Evolutionary conservation across 2,888 invertebrate species (phyloP), one percentile per base, ranked within the genome.

Genomic region (Ceriagrion tenellum): DNA sequence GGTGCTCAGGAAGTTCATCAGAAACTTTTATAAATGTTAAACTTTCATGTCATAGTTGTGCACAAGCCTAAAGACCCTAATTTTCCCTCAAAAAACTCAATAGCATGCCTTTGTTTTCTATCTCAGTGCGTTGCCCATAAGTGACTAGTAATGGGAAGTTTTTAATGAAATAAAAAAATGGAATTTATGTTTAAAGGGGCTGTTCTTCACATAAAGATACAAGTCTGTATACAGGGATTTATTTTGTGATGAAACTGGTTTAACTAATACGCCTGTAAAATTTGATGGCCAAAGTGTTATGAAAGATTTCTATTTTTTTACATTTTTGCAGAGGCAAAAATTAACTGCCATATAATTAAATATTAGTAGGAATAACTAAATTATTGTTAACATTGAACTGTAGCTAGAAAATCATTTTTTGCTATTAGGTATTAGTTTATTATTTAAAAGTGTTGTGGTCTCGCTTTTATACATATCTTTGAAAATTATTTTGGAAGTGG

Each of bases 241-340:
- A 81, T 81, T 81, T 81, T 81, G 81, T 81, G 81, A 81, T 35
- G 35, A 0, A 30, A 81, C 30, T 81, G 35, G 81, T 81, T 81
- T 26, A 81, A 81, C 13, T 35, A 81, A 35, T 35, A 35, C 35
- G 16, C 30, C 81, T 35, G 16, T 81, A 0, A 81, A 35, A 35
- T 35, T n/a, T 35, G 35, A 35, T 81, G 35, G 81, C 35, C 81
- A 69, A 55, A 89, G 30, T 40, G n/a, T 63, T 47, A 74, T 40
- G 47, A 93, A n/a, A 93, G 69, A 93, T 93, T 26, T 55, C 8
- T 93, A 93, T 93, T 93, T 93, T 93, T 93, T 40, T 93, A 93
- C 93, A 93, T 69, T n/a, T 93, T 93, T 93, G 30, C 69, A 47
- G 35, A 35, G 47, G 69, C 69, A 35, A 69, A 47, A n/a, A 47